phyloP scores from a whole-genome alignment of 2,888 invertebrate species.

The Ptycholaimellus sp. region DNA sequence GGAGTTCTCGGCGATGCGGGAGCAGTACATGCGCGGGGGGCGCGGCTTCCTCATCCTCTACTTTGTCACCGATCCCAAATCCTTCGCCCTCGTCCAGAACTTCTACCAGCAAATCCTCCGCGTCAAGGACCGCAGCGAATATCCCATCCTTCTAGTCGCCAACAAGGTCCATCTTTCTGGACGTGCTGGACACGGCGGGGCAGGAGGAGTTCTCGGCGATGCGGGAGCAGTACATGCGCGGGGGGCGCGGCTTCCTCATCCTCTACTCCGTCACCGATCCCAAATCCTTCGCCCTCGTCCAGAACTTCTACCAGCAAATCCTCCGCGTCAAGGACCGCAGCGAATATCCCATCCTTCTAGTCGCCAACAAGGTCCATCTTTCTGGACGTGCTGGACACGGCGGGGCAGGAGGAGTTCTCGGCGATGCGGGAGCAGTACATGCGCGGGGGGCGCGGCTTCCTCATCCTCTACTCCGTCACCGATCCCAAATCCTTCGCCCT shows the following conservation, averaged over 20 bases:
- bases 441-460: slow-evolving; percentile 74
- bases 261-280: slow-evolving; percentile 77
- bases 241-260: slow-evolving; percentile 71
- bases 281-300: slow-evolving; percentile 69
- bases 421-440: slow-evolving; percentile 71
- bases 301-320: too few species aligned
- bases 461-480: slow-evolving; percentile 72
- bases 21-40: slow-evolving; percentile 73
- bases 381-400: slow-evolving; percentile 54
- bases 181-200: slow-evolving; percentile 77
- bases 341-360: slow-evolving; percentile 67
- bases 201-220: slow-evolving; percentile 88
- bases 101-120: slow-evolving; percentile 69
- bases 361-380: slow-evolving; percentile 66
- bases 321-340: slow-evolving; percentile 42
- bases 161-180: too few species aligned
- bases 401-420: slow-evolving; percentile 75
- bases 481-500: slow-evolving; percentile 57
- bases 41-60: slow-evolving; percentile 76
- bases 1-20: slow-evolving; percentile 73
- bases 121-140: slow-evolving; percentile 41
- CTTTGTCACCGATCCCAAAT: slow-evolving; percentile 62
- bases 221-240: slow-evolving; percentile 66
- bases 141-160: slow-evolving; percentile 72
- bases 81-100: slow-evolving; percentile 54